Evolutionary conservation across 2,113 vertebrate genomes (phyloP).

Genomic region (Nematolebias whitei): DNA sequence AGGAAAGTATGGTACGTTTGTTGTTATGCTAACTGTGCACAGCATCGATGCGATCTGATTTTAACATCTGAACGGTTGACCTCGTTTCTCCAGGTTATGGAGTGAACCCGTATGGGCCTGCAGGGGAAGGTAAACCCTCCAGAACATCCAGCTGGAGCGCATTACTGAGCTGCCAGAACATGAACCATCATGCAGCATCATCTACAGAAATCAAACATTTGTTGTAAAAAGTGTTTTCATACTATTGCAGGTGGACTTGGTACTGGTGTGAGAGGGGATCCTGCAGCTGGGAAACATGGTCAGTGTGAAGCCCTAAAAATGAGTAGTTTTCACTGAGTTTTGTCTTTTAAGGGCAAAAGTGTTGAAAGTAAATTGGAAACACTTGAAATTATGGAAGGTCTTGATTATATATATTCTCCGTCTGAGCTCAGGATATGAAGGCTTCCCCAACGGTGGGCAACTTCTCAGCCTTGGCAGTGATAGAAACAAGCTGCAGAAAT

Average conservation of each 20-base stretch:
- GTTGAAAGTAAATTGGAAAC: no score
- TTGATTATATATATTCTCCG: background rate
- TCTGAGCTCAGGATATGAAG: constrained; percentile 54
- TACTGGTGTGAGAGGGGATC: constrained; percentile 14
- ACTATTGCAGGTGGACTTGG: constrained; percentile 24
- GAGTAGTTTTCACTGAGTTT: no score
- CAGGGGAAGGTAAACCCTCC: constrained; percentile 26
- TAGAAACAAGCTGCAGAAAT: constrained; percentile 54
- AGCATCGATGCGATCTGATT: background rate
- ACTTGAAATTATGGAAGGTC: background rate
- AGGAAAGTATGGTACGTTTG: constrained; percentile 49
- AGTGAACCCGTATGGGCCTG: constrained; percentile 33
- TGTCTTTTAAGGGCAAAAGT: no score
- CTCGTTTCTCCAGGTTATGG: constrained; percentile 44
- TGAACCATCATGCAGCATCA: no score
- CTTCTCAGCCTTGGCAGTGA: constrained; percentile 40
- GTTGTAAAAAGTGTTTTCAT: background rate
- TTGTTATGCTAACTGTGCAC: background rate
- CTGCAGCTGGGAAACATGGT: constrained; percentile 42
- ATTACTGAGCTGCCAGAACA: background rate
- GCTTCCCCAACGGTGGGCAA: constrained; percentile 43
- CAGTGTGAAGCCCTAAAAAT: constrained; percentile 7
- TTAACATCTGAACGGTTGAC: background rate
- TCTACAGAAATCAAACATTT: background rate
- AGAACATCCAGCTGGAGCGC: constrained; percentile 55